Conservation (phyloP, 2,888 invertebrate genomes). For the Watsonalla cultraria region DNA sequence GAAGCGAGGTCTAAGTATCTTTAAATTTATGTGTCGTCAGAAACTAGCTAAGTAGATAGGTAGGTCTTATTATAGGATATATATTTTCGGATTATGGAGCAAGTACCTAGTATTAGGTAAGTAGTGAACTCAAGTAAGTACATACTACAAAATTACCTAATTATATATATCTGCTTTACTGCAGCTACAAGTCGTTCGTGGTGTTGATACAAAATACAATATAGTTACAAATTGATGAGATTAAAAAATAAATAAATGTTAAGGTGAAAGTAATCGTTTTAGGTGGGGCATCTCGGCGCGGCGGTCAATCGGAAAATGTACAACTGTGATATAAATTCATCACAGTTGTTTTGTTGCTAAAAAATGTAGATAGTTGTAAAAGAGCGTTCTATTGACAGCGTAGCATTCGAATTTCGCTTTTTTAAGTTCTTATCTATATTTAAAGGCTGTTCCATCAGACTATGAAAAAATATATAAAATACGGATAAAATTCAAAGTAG, state of each 20-base stretch:
- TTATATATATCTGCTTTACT: background rate
- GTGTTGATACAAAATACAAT: too few relatives aligned
- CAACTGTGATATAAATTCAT: background rate
- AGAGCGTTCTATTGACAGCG: background rate
- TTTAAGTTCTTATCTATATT: too few relatives aligned
- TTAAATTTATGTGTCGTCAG: too few relatives aligned
- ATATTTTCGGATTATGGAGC: too few relatives aligned
- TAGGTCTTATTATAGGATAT: too few relatives aligned
- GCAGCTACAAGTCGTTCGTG: conserved; percentile 3
- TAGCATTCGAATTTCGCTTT: too few relatives aligned
- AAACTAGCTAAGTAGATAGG: too few relatives aligned
- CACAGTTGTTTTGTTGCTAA: background rate
- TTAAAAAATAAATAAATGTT: conserved; percentile 23
- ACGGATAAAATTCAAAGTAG: too few relatives aligned
- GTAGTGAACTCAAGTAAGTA: background rate
- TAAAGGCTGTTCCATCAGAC: too few relatives aligned
- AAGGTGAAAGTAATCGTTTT: conserved; percentile 41
- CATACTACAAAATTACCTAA: background rate
- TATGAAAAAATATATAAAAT: too few relatives aligned
- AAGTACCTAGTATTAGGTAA: background rate
- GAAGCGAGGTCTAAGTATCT: too few relatives aligned
- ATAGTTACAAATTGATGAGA: conserved; percentile 1
- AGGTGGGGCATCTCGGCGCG: conserved; percentile 16
- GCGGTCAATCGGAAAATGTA: background rate
- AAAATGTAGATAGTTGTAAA: background rate